Evolutionary conservation across 2,888 invertebrate genomes (phyloP).

Genomic region (Mimas tiliae): DNA sequence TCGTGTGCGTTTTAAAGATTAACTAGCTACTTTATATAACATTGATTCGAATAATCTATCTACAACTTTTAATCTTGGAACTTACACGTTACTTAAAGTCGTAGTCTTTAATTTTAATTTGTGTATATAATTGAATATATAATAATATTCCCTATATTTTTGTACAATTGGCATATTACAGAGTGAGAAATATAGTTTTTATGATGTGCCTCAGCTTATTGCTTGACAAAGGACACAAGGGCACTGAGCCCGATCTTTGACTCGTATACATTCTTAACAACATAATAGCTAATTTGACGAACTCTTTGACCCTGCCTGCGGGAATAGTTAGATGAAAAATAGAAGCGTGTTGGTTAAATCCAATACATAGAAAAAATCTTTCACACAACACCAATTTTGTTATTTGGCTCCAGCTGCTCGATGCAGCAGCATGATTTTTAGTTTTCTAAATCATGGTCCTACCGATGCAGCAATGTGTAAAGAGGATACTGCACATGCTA

Average conservation of each 20-base stretch:
- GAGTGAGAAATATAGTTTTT: background rate
- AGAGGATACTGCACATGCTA: no score
- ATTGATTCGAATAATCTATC: no score
- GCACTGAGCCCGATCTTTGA: background rate
- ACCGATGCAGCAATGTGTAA: no score
- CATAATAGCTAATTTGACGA: slow-evolving; percentile 9
- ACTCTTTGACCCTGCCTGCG: background rate
- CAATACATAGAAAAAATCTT: background rate
- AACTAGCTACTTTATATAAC: no score
- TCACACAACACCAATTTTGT: background rate
- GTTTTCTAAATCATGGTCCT: no score
- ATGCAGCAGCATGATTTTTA: background rate
- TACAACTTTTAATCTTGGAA: no score
- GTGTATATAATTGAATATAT: no score
- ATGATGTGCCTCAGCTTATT: slow-evolving; percentile 5
- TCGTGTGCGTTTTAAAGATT: no score
- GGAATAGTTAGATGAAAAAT: background rate
- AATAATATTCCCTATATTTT: no score
- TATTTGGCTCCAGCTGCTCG: background rate
- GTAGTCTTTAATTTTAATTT: no score
- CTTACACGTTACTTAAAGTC: no score
- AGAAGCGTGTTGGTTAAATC: background rate
- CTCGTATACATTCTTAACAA: slow-evolving; percentile 1
- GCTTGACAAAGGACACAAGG: background rate
- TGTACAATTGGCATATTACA: background rate